Base-by-base conservation (phyloP, 2,797 vertebrate species). In the Discoglossus pictus region DNA sequence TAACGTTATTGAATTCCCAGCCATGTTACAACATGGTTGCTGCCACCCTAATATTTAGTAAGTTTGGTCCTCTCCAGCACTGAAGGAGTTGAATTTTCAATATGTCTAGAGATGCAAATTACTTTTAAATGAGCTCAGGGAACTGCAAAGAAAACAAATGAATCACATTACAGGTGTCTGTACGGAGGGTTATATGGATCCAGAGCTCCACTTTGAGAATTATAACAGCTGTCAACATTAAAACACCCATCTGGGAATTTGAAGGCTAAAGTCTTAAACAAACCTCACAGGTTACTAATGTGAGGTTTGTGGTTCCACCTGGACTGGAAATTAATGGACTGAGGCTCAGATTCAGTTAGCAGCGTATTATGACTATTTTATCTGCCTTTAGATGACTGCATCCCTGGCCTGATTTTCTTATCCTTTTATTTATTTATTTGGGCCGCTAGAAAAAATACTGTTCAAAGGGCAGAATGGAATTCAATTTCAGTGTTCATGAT, bases 221-320 rank as follows among this genome's bases (percentile, higher is more conserved):
- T 76, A 75, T 53, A 76, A 81, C 81, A 86, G 82, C 84, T 86
- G 84, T 75, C 83, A 82, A 76, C 75, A 76, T 80, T 81, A 76
- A 78, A 83, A 82, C 53, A 61, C 16, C 59, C 78, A 77, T 75
- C 65, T 61, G 81, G 74, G 80, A 83, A 75, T 75, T 60, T 61
- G 61, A 74, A 79, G 72, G 80, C 63, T 72, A 79, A 80, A 83
- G 74, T 66, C 70, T 78, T 78, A 72, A 79, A 77, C 78, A 79
- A 72, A 80, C 74, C 76, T 78, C 81, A 61, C 66, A 79, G 74
- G 81, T 81, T 84, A 81, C 61, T 76, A 65, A 75, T 59, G 42
- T 56, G 74, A 71, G 56, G 69, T 74, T 72, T 63, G 35, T 48
- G 38, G 67, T 65, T 80, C 74, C 74, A 74, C 52, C 63, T 74